Conservation (phyloP, 1,140 invertebrate genomes). For the Pseudomyrmex flavicornis region DNA sequence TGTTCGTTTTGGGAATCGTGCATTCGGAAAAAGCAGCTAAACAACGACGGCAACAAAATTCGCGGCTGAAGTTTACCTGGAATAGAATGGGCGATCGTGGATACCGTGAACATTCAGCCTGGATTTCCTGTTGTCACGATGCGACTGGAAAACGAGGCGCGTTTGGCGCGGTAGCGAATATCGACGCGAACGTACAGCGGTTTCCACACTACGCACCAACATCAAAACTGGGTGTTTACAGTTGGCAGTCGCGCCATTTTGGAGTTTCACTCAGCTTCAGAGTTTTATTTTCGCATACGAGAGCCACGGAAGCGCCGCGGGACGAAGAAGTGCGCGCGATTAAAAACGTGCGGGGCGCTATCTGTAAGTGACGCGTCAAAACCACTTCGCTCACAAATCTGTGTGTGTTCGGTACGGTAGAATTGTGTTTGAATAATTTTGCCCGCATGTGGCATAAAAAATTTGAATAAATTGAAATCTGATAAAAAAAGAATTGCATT, state of each 20-base stretch:
- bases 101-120: conserved; percentile 87
- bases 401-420: no score
- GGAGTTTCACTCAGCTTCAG: conserved; percentile 71
- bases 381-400: neutral
- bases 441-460: no score
- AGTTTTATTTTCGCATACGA: conserved; percentile 72
- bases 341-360: neutral
- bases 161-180: neutral
- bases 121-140: conserved; percentile 72
- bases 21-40: conserved; percentile 63
- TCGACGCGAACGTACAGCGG: conserved; percentile 39
- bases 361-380: conserved; percentile 17
- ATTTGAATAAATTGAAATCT: no score
- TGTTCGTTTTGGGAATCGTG: neutral
- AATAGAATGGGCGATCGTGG: conserved; percentile 88
- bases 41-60: conserved; percentile 62
- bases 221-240: conserved; percentile 79
- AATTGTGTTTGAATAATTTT: no score
- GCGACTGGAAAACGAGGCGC: conserved; percentile 61
- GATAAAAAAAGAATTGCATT: no score
- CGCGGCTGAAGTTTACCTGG: conserved; percentile 84
- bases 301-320: conserved; percentile 29
- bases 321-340: conserved; percentile 14
- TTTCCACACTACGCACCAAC: conserved; percentile 57
- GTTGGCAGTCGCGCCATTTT: conserved; percentile 77